These are phyloP conservation scores for Manis crassicaudata DNA, from an alignment of 2,797 vertebrate genomes.

Conservation along the genomic window DNA sequence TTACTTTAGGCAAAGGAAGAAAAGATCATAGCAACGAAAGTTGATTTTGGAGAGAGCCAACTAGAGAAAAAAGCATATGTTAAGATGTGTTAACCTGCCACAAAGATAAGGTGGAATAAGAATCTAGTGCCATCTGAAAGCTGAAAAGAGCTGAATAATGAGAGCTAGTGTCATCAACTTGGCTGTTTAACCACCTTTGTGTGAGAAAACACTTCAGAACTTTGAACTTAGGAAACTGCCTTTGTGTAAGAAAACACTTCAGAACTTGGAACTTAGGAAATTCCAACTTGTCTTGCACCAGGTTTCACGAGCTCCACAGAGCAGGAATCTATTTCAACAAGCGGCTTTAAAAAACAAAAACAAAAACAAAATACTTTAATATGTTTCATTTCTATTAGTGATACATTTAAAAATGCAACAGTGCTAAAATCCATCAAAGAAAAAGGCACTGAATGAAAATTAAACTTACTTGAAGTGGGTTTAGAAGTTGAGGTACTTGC, in stretches of 20 bases:
- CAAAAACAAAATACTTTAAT: slow-evolving; percentile 71
- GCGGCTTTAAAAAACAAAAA: slow-evolving; percentile 75
- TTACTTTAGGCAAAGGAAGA: slow-evolving; percentile 66
- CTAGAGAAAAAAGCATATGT: slow-evolving; percentile 46
- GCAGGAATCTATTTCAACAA: slow-evolving; percentile 75
- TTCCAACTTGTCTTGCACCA: slow-evolving; percentile 79
- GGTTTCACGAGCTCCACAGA: slow-evolving; percentile 72
- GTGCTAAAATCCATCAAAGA: slow-evolving; percentile 59
- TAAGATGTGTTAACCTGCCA: slow-evolving; percentile 73
- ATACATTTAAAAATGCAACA: slow-evolving; percentile 65
- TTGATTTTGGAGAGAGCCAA: slow-evolving; percentile 59
- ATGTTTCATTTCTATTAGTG: slow-evolving; percentile 74
- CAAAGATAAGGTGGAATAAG: slow-evolving; percentile 72
- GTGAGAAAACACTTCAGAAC: slow-evolving; percentile 57
- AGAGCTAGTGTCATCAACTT: slow-evolving; percentile 64
- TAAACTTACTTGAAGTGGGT: slow-evolving; percentile 86
- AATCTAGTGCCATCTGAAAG: slow-evolving; percentile 59
- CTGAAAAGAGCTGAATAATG: slow-evolving; percentile 55
- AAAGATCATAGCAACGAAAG: slow-evolving; percentile 67
- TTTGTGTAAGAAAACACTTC: slow-evolving; percentile 67
- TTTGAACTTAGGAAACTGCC: slow-evolving; percentile 68
- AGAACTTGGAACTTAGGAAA: slow-evolving; percentile 76
- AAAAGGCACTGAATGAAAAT: slow-evolving; percentile 72
- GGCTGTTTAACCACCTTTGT: slow-evolving; percentile 51
- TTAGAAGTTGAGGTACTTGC: slow-evolving; percentile 80